phyloP scores from a whole-genome alignment of 2,797 vertebrate species.

The Cirrhinus mrigala region DNA sequence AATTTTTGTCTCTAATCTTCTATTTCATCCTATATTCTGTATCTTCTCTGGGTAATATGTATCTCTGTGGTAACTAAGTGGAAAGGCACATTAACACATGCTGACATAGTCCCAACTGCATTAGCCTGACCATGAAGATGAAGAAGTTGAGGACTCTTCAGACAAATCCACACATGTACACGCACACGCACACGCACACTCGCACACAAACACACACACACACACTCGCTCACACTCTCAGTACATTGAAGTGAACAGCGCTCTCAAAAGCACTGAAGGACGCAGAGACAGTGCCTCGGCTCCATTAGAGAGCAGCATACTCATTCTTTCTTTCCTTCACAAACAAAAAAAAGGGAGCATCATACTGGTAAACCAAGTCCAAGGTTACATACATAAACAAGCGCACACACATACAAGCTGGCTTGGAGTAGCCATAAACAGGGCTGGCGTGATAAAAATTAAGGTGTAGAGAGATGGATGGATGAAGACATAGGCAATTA shows the following conservation, averaged over 20 bases:
- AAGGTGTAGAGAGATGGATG: background rate
- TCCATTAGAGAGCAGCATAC: conserved; percentile 60
- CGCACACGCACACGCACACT: conserved; percentile 17
- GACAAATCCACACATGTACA: conserved; percentile 47
- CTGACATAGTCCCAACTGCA: conserved; percentile 61
- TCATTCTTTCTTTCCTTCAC: conserved; percentile 51
- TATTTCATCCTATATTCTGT: conserved; percentile 28
- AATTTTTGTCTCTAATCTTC: conserved; percentile 33
- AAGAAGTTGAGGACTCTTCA: conserved; percentile 65
- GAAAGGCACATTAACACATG: conserved; percentile 61
- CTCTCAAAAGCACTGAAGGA: conserved; percentile 63
- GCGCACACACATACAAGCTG: background rate
- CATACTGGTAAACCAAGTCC: conserved; percentile 53
- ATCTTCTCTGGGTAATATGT: conserved; percentile 13
- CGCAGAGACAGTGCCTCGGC: conserved; percentile 47
- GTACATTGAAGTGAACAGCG: conserved; percentile 60
- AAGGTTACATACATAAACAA: conserved; percentile 51
- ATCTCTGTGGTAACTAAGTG: conserved; percentile 48
- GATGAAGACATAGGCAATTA: background rate
- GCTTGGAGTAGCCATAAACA: conserved; percentile 20
- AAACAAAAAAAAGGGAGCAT: conserved; percentile 51
- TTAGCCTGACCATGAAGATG: conserved; percentile 60
- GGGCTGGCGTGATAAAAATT: background rate
- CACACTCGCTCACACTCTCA: background rate
- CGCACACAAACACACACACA: conserved; percentile 16